Percentiles rank a stretch among this genome's conserved stretches.
Conservation (phyloP, 1,140 invertebrate species). For the Drosophila tsacasi region DNA sequence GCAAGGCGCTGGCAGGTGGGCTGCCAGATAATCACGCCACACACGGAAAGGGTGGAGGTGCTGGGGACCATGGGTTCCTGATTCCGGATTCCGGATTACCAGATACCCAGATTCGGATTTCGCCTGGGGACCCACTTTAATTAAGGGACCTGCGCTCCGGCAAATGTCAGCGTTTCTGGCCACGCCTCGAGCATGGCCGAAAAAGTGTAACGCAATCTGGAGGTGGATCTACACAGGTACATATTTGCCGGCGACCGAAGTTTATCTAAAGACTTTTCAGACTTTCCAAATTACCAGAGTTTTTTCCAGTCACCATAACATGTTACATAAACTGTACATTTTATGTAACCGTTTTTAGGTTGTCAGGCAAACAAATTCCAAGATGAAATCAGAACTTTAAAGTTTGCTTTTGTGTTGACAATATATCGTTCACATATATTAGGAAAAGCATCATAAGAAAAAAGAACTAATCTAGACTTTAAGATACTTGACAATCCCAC, state of each 20-base stretch:
- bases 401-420: constrained; percentile 1
- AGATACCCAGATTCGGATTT: constrained; percentile 6
- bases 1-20: constrained; percentile 24
- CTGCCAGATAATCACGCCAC: constrained; percentile 46
- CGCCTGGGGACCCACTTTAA: constrained; percentile 53
- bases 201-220: constrained; percentile 8
- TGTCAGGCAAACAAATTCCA: constrained; percentile 1
- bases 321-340: not conserved
- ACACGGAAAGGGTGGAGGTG: constrained; percentile 41
- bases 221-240: not conserved
- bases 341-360: constrained; percentile 1
- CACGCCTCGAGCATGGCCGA: constrained; percentile 39
- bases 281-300: constrained; percentile 4
- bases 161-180: constrained; percentile 25
- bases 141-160: constrained; percentile 48
- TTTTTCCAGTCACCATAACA: not conserved
- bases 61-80: not conserved
- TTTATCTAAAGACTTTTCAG: not conserved
- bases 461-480: not conserved
- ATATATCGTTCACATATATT: not conserved
- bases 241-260: not conserved
- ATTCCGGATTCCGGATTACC: constrained; percentile 3
- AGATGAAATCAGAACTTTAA: constrained; percentile 1
- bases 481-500: not conserved
- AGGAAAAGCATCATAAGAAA: not conserved